Base-by-base conservation (phyloP, 2,797 vertebrate species). In the Ammospiza maritima region DNA sequence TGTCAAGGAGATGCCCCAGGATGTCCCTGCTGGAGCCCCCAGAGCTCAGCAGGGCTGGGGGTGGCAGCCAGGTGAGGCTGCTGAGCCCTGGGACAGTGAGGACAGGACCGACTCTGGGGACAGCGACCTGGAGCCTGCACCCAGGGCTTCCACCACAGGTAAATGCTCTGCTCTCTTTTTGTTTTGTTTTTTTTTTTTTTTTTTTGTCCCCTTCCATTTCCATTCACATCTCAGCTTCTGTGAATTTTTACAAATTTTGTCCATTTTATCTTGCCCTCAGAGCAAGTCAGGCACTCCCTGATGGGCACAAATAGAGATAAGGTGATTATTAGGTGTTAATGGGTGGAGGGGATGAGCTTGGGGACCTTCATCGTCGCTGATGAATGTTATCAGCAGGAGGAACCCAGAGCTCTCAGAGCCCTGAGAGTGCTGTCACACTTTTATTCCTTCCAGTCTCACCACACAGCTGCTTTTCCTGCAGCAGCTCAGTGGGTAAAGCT, bases 91-190 rank as follows among this genome's bases (percentile, higher is more conserved):
- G 82, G 50, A 36, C 78, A 51, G 13, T 6, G 85, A 84, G 66
- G 36, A 9, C 5, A 80, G 26, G 13, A 45, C 20, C 42, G 85
- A 78, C 3, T 75, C 36, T 34, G 94, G 95, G 36, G 76, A 86
- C 9, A 86, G 44, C 13, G 92, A 92, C 8, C 29, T 66, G 65
- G 96, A 97, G 36, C 67, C 78, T 67, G 34, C 57, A 2, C 83
- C 65, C 50, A n/a, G 9, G 20, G 88, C 66, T 65, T 66, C 85
- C 36, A 10, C 86, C 36, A 6, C 51, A 64, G 90, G 97, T 98
- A 74, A 65, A 6, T 1, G 8, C 20, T 61, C 38, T 25, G 47
- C 3, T 11, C 45, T n/a, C 21, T 36, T 14, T 56, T 47, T 38
- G 7, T 76, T 34, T 34, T 34, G 34, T 34, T 34, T 34, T 34